Evolutionary conservation across 2,113 vertebrate genomes (phyloP).

Genomic region (Cochlearius cochlearius): DNA sequence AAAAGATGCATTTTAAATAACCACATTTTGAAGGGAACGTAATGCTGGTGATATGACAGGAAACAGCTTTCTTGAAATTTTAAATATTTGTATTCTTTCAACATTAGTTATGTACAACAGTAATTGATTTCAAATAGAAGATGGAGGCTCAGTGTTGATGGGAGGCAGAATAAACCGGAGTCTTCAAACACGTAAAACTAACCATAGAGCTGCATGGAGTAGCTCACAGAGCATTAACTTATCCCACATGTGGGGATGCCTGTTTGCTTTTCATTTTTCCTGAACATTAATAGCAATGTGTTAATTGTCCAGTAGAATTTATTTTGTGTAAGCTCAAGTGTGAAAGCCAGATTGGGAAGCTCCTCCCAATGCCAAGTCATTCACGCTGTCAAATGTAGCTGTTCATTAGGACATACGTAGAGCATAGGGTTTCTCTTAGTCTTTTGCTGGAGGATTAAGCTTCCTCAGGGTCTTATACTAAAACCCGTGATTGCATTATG

Average conservation of each 20-base stretch:
- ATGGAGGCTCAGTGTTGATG: neutral
- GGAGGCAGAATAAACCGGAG: neutral
- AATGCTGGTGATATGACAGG: neutral
- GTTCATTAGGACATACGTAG: neutral
- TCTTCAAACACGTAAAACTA: neutral
- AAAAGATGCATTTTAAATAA: neutral
- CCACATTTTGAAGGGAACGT: neutral
- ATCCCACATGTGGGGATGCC: neutral
- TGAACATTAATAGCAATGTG: accelerated
- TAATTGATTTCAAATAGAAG: neutral
- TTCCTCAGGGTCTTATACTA: neutral
- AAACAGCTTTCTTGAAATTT: neutral
- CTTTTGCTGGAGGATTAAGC: neutral
- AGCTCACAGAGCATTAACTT: neutral
- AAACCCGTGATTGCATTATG: neutral
- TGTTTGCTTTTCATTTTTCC: neutral
- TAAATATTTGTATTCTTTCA: neutral
- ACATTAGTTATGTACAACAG: neutral
- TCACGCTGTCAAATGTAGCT: neutral
- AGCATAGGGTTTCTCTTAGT: neutral
- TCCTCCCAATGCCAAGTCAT: neutral
- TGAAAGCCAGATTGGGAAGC: neutral
- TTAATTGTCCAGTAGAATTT: neutral
- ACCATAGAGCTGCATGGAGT: neutral
- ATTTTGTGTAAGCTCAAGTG: neutral